Base-by-base conservation (phyloP, 2,888 invertebrate species). In the Macrophya annulata region DNA sequence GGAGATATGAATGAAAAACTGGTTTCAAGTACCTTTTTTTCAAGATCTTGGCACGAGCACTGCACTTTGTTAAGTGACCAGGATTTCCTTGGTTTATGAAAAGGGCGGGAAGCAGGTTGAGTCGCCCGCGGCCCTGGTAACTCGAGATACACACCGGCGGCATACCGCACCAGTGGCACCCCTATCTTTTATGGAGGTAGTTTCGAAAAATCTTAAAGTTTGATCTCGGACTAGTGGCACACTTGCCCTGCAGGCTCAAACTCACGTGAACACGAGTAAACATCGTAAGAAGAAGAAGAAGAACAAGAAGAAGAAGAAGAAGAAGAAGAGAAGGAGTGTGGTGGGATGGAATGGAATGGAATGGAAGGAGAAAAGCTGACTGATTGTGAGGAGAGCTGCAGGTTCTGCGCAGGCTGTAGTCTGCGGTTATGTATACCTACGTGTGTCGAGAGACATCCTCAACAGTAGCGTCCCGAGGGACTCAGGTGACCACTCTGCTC, bases 151-250 rank as follows among this genome's bases (percentile, higher is more conserved):
- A 88, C 86, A 68, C 84, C 89, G 87, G 86, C 88, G 89, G 88
- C 90, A 91, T 90, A 90, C 90, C 89, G 86, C 83, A 84, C 85
- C 88, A 89, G 87, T 91, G 92, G 92, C 92, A 92, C 92, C 92
- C 91, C 91, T 90, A 91, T 92, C 90, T 91, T 92, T 92, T 91
- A 91, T 90, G 89, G 89, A 88, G 87, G 89, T 89, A 88, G 91
- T 90, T 91, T 89, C 89, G 87, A 89, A 92, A 91, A 92, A 91
- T 92, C 92, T 92, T 87, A 37, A 84, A 87, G 89, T 89, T 89
- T 89, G 90, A 91, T 92, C 92, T 92, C 88, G 85, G 89, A 88
- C 87, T 88, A 89, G 77, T 85, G 68, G 76, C 72, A 45, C 84
- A 86, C 85, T 48, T 62, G 76, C 59, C 74, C 86, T 85, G 81